phyloP scores from a whole-genome alignment of 2,113 vertebrate species.

The Capra hircus region DNA sequence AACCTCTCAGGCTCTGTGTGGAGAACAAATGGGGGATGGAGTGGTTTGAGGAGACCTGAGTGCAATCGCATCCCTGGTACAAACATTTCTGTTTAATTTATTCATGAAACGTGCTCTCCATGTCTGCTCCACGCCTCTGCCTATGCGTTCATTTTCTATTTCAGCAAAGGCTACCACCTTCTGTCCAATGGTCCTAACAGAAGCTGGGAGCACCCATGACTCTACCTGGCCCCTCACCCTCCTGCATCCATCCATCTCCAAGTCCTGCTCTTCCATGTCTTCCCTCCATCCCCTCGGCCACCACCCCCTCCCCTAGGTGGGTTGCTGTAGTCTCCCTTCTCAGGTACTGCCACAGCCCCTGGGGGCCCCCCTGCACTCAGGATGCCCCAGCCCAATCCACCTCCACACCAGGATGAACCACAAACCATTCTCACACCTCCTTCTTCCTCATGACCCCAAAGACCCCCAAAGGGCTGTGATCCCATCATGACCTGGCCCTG shows the following conservation, averaged over 20 bases:
- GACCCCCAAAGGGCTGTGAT: background rate
- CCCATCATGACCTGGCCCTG: background rate
- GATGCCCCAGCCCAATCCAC: background rate
- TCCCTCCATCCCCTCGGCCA: background rate
- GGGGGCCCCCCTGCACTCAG: background rate
- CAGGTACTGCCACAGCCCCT: background rate
- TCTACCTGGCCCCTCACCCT: background rate
- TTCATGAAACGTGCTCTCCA: background rate
- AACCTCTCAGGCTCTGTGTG: background rate
- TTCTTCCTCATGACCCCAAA: background rate
- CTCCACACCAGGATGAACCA: background rate
- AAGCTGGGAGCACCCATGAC: background rate
- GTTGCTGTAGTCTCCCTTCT: background rate
- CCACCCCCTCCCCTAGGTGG: background rate
- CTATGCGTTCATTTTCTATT: background rate
- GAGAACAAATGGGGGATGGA: background rate
- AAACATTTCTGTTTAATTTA: background rate
- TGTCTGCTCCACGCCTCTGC: too few species aligned
- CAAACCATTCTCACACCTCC: rapidly evolving
- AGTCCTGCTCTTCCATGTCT: too few species aligned
- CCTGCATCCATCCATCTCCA: background rate
- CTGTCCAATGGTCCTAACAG: background rate
- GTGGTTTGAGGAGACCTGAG: background rate
- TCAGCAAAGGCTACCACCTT: background rate
- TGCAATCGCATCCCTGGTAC: background rate